Conservation (phyloP, 2,113 vertebrate genomes). For the Colistium nudipinnis region DNA sequence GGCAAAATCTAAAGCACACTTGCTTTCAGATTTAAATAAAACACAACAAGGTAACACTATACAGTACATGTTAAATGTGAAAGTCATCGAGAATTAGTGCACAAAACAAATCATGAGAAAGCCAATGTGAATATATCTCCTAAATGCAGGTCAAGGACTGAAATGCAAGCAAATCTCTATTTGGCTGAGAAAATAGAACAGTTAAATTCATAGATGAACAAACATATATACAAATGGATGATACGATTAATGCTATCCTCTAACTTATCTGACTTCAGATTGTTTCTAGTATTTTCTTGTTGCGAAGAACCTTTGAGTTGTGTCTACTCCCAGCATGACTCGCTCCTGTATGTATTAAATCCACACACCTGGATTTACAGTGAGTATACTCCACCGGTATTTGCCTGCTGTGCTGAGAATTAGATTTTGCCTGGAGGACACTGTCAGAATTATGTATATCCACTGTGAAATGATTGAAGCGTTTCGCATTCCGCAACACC, state of each 20-base stretch:
- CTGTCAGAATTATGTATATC: background rate
- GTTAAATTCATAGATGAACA: background rate
- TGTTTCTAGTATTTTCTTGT: conserved; percentile 8
- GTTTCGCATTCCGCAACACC: too few relatives aligned
- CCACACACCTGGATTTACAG: conserved; percentile 48
- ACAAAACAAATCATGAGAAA: too few relatives aligned
- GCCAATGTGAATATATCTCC: too few relatives aligned
- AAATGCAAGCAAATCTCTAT: too few relatives aligned
- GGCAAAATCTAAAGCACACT: too few relatives aligned
- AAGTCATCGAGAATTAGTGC: too few relatives aligned
- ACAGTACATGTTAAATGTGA: too few relatives aligned
- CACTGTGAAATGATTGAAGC: background rate
- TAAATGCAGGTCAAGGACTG: too few relatives aligned
- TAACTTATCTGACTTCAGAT: background rate
- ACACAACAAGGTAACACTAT: too few relatives aligned
- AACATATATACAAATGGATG: background rate
- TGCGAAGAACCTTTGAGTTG: conserved; percentile 1
- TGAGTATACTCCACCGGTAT: conserved; percentile 37
- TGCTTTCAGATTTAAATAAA: too few relatives aligned
- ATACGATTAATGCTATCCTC: background rate
- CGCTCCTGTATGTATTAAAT: conserved; percentile 20
- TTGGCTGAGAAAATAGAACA: too few relatives aligned
- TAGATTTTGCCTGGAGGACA: conserved; percentile 1
- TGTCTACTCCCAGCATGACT: conserved; percentile 31
- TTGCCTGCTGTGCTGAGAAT: conserved; percentile 9